Base-by-base conservation (phyloP, 2,113 vertebrate genomes). In the Terrapene triunguis region DNA sequence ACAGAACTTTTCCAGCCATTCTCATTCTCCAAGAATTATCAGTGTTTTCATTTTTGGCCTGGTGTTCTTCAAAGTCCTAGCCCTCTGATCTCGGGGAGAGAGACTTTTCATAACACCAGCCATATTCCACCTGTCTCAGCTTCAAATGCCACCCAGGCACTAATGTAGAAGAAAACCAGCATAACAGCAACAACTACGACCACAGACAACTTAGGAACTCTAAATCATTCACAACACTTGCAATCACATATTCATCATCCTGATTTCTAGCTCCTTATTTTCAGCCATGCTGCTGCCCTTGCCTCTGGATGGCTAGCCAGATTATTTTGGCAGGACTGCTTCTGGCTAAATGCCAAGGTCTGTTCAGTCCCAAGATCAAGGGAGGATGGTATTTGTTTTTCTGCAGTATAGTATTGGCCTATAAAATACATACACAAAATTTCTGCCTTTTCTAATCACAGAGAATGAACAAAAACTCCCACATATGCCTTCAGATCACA, bases 301-400 rank as follows among this genome's bases (percentile, higher is more conserved):
- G 94, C 90, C 93, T 97, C 96, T 97, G 89, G 83, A 96, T 80
- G 95, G 48, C 85, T 2, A 69, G 96, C 96, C 96, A 97, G 96
- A 96, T 90, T 89, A 85, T 96, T 93, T 93, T 97, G 96, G 97
- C 96, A 96, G 72, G 80, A n/a, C 76, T 80, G 48, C 47, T n/a
- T 44, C 44, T 97, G 96, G 80, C 78, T 62, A 29, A 1, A 2
- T 1, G 82, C 87, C 97, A 96, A 48, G n/a, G 85, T 95, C 82
- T 65, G 47, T 82, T 95, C 10, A 1, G 95, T 80, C 88, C 84
- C 0, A 0, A 47, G 59, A 96, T 97, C 88, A 97, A 96, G 90
- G 96, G 85, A 92, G 29, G 89, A 89, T 0, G 7, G 84, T 76
- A 93, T 50, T 48, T 95, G 86, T 1, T 48, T 95, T 92, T 62